A percentile compares a stretch with the other conserved stretches of the same genome.
These are phyloP conservation scores for Chrysopa pallens DNA, from an alignment of 1,140 invertebrate species.

Conservation along the genomic window DNA sequence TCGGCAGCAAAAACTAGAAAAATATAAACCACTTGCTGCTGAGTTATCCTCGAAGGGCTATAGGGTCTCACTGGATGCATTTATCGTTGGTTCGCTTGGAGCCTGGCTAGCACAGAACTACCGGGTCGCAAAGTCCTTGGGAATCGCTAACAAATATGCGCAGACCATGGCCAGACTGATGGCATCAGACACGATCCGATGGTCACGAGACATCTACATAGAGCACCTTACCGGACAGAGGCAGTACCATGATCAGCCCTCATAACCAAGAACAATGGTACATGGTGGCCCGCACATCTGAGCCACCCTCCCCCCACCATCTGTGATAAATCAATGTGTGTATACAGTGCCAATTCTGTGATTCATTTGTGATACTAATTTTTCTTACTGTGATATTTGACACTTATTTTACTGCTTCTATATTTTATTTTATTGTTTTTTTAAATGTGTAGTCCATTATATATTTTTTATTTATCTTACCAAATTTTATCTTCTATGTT, in stretches of 20 bases:
- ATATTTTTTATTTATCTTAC: too few relatives aligned
- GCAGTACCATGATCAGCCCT: background rate
- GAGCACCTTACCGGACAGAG: constrained; percentile 1
- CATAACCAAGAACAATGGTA: background rate
- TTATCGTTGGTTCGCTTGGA: constrained; percentile 13
- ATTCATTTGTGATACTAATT: background rate
- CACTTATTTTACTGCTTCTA: too few relatives aligned
- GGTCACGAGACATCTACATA: constrained; percentile 13
- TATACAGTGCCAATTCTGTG: background rate
- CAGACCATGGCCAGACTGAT: constrained; percentile 10
- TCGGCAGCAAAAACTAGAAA: constrained; percentile 8
- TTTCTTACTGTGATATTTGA: too few relatives aligned
- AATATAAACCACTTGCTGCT: constrained; percentile 11
- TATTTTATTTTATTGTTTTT: too few relatives aligned
- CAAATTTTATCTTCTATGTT: too few relatives aligned
- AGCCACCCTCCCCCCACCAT: background rate
- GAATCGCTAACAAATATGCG: constrained; percentile 1
- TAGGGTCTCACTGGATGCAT: constrained; percentile 6
- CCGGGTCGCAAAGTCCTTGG: constrained; percentile 2
- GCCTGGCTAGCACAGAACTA: constrained; percentile 13
- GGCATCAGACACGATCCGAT: constrained; percentile 10
- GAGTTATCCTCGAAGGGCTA: constrained; percentile 1
- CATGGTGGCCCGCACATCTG: background rate
- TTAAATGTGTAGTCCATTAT: too few relatives aligned
- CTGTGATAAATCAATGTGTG: background rate